A percentile compares a stretch with the other conserved stretches of the same genome.
Evolutionary conservation across 2,888 invertebrate species (phyloP).

Genomic region (Lithophane semibrunnea): DNA sequence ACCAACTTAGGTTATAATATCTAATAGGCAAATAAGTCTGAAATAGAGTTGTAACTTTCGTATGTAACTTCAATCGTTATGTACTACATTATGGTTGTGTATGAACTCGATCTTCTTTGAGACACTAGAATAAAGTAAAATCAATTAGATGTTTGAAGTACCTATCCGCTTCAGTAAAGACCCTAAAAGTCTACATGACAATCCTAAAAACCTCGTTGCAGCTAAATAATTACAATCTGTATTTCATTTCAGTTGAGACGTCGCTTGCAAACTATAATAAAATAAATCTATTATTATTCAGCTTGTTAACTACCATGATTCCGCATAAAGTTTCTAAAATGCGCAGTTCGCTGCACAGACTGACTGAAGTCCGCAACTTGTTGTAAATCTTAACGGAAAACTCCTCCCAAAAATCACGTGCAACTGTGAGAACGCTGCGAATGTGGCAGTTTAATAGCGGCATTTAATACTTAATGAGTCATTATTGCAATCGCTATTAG

Average conservation of each 20-base stretch:
- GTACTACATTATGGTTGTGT: neutral
- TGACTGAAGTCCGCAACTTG: constrained; percentile 16
- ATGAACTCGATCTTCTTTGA: neutral
- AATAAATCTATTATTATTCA: constrained; percentile 58
- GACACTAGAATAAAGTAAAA: neutral
- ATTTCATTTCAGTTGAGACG: constrained; percentile 50
- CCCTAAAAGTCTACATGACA: constrained; percentile 37
- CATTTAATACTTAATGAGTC: constrained; percentile 85
- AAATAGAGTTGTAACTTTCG: neutral
- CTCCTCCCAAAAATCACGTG: constrained; percentile 53
- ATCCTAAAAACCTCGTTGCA: constrained; percentile 35
- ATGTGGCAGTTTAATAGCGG: constrained; percentile 76
- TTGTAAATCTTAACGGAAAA: constrained; percentile 44
- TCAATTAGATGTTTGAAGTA: constrained; percentile 10
- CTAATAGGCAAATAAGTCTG: neutral
- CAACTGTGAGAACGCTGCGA: constrained; percentile 51
- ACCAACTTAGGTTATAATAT: neutral
- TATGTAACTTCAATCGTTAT: neutral
- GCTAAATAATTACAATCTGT: constrained; percentile 48
- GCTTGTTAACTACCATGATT: constrained; percentile 58
- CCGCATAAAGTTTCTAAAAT: constrained; percentile 51
- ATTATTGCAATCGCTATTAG: constrained; percentile 84
- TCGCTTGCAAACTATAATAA: constrained; percentile 49
- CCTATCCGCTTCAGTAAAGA: constrained; percentile 22
- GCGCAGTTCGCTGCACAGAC: neutral